These are phyloP conservation scores for Pipra filicauda DNA, from an alignment of 2,113 vertebrate species.

Conservation along the genomic window DNA sequence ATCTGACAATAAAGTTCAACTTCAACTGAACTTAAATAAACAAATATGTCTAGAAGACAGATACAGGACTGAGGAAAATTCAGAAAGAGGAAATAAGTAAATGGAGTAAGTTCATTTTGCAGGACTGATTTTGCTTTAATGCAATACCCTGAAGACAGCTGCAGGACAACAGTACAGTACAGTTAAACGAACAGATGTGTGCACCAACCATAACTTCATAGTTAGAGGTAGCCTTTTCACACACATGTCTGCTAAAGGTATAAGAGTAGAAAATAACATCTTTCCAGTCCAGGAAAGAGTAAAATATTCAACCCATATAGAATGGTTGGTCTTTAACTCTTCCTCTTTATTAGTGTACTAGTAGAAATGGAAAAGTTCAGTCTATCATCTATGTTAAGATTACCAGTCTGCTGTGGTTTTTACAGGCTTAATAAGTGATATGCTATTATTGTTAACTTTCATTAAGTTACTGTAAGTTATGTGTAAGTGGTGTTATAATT, in stretches of 20 bases:
- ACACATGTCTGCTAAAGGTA: slow-evolving; percentile 40
- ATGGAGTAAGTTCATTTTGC: not conserved
- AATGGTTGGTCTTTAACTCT: not conserved
- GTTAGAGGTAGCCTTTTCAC: slow-evolving; percentile 5
- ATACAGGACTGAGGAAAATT: not conserved
- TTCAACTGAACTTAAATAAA: not conserved
- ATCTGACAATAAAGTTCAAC: not conserved
- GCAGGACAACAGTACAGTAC: not conserved
- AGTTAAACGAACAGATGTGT: slow-evolving; percentile 55
- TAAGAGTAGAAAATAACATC: slow-evolving; percentile 19
- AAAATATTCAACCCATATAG: not conserved
- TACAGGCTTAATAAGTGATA: not conserved
- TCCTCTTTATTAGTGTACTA: not conserved
- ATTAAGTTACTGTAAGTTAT: not conserved
- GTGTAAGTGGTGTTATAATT: not conserved
- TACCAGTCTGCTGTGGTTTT: not conserved
- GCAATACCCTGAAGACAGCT: not conserved
- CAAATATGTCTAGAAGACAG: not conserved
- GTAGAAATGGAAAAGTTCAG: slow-evolving; percentile 36
- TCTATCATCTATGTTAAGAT: not conserved
- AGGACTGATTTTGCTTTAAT: not conserved
- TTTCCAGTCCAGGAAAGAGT: not conserved
- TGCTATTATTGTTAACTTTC: not conserved
- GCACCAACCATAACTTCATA: not conserved
- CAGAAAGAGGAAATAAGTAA: not conserved